Conservation (phyloP, 1,140 invertebrate genomes). For the Gryllus bimaculatus region DNA sequence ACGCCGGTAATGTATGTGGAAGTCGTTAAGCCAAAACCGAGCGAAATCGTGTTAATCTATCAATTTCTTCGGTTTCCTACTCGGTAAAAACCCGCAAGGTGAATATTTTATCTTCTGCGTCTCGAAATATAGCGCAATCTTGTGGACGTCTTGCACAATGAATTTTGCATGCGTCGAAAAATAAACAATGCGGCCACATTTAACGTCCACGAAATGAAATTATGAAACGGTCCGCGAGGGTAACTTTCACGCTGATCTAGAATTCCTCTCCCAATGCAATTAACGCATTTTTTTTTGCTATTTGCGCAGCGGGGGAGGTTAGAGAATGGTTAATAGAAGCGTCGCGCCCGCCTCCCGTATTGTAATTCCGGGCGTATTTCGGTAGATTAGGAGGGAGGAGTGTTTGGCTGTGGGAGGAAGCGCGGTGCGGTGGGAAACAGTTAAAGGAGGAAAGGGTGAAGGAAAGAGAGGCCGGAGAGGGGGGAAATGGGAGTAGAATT, state of each 20-base stretch:
- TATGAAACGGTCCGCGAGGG: background rate
- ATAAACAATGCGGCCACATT: background rate
- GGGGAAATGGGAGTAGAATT: background rate
- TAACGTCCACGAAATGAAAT: background rate
- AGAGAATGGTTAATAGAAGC: conserved; percentile 1
- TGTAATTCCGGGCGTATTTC: conserved; percentile 1
- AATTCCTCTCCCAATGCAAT: background rate
- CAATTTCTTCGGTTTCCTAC: background rate
- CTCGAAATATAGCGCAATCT: background rate
- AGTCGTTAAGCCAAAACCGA: background rate
- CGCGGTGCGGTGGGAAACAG: background rate
- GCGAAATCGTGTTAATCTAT: background rate
- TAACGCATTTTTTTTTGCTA: background rate
- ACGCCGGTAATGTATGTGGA: background rate
- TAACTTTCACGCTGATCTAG: background rate
- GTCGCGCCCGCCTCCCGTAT: background rate
- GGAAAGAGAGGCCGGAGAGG: background rate
- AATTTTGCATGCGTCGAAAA: background rate
- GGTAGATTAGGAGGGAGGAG: background rate
- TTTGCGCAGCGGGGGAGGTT: background rate
- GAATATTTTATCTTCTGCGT: background rate
- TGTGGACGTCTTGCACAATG: background rate
- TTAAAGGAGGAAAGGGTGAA: conserved; percentile 4
- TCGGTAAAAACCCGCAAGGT: too few species aligned
- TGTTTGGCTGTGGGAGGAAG: background rate